A percentile compares a stretch with the other conserved stretches of the same genome.
These are phyloP conservation scores for Eospalax fontanierii DNA, from an alignment of 2,797 vertebrate species.

Conservation along the genomic window DNA sequence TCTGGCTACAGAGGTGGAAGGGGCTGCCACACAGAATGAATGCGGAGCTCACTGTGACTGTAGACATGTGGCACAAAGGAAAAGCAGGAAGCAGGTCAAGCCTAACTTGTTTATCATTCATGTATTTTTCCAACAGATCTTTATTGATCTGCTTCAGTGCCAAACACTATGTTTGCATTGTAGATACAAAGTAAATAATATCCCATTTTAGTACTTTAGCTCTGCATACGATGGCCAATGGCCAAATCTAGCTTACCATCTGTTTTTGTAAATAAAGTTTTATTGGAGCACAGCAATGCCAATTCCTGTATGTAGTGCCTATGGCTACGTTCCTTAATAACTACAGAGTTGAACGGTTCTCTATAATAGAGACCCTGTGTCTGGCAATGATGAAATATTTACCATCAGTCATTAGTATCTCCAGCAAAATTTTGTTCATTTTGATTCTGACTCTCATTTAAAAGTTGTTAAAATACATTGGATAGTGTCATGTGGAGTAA, in stretches of 20 bases:
- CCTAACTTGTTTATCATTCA: neutral
- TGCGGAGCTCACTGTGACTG: neutral
- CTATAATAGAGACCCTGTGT: neutral
- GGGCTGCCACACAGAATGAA: neutral
- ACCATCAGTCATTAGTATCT: neutral
- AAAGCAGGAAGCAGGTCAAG: neutral
- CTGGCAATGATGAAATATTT: conserved; percentile 14
- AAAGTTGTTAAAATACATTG: conserved; percentile 5
- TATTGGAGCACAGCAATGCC: neutral
- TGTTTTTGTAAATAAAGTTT: conserved; percentile 61
- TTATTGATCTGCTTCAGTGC: neutral
- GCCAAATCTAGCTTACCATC: neutral
- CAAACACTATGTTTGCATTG: neutral
- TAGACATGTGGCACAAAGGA: neutral
- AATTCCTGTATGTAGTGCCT: neutral
- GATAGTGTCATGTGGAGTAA: neutral
- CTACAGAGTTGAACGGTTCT: neutral
- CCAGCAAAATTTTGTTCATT: neutral
- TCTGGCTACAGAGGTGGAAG: neutral
- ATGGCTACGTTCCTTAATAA: neutral
- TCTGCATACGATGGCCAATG: neutral
- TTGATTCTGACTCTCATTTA: neutral
- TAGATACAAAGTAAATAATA: conserved; percentile 3
- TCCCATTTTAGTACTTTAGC: neutral
- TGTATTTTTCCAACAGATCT: neutral